Evolutionary conservation across 1,140 invertebrate species (phyloP).

Genomic region (Episyrphus balteatus): DNA sequence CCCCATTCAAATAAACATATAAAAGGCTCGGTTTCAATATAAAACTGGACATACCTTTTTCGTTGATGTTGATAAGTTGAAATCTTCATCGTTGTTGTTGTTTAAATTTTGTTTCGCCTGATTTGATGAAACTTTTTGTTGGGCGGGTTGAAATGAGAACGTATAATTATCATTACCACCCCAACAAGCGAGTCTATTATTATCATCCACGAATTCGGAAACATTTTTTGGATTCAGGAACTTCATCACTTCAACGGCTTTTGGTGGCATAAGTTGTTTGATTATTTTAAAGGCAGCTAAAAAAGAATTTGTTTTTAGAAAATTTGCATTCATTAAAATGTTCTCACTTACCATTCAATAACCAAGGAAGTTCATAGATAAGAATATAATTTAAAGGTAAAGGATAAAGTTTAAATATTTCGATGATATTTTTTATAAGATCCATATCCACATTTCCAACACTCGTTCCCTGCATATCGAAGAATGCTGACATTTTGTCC

Average conservation of each 20-base stretch:
- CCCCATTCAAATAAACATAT: too few relatives aligned
- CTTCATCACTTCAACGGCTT: slow-evolving; percentile 82
- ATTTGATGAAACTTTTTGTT: too few relatives aligned
- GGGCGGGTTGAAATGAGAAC: slow-evolving; percentile 55
- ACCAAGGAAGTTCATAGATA: slow-evolving; percentile 91
- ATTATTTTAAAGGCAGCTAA: slow-evolving; percentile 87
- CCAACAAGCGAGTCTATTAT: slow-evolving; percentile 67
- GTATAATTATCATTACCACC: slow-evolving; percentile 71
- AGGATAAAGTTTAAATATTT: slow-evolving; percentile 79
- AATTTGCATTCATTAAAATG: not conserved
- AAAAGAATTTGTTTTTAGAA: slow-evolving; percentile 8
- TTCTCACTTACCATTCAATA: slow-evolving; percentile 63
- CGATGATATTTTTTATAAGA: slow-evolving; percentile 73
- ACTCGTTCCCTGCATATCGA: slow-evolving; percentile 80
- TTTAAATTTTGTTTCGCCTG: not conserved
- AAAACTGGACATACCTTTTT: not conserved
- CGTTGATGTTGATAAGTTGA: not conserved
- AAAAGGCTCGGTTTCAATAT: too few relatives aligned
- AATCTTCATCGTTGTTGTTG: not conserved
- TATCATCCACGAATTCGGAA: slow-evolving; percentile 61
- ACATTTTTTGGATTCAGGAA: slow-evolving; percentile 70
- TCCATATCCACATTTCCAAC: slow-evolving; percentile 83
- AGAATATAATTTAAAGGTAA: slow-evolving; percentile 83
- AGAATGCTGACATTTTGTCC: slow-evolving; percentile 71
- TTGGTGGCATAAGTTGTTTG: slow-evolving; percentile 75